Evolutionary conservation across 2,888 invertebrate species (phyloP).

Genomic region (Melanchra persicariae): DNA sequence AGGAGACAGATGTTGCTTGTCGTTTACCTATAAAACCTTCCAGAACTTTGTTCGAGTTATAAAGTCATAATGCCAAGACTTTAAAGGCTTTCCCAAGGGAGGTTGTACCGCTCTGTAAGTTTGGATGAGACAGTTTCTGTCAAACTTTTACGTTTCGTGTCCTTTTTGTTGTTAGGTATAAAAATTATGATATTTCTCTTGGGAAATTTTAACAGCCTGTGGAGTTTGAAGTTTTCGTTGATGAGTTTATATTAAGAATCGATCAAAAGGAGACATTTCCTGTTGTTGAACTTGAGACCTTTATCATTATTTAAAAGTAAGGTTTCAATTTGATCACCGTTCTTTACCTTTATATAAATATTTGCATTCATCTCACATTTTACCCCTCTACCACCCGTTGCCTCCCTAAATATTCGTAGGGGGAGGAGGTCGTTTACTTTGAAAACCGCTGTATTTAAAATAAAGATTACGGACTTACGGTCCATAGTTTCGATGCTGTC

Average conservation of each 20-base stretch:
- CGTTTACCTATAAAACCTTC: constrained; percentile 67
- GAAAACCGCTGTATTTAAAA: constrained; percentile 56
- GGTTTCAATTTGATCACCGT: not conserved
- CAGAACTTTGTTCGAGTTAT: constrained; percentile 66
- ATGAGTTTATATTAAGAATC: not conserved
- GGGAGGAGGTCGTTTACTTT: constrained; percentile 52
- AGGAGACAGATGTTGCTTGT: constrained; percentile 71
- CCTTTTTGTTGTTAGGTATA: constrained; percentile 29
- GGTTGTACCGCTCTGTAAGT: constrained; percentile 46
- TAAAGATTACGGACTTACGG: constrained; percentile 55
- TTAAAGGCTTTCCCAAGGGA: constrained; percentile 60
- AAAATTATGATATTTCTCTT: constrained; percentile 34
- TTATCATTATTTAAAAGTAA: not conserved
- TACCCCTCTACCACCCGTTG: not conserved
- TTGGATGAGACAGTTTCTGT: constrained; percentile 54
- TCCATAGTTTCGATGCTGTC: constrained; percentile 67
- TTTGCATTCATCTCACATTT: constrained; percentile 26
- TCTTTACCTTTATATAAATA: constrained; percentile 20
- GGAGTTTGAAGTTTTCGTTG: not conserved
- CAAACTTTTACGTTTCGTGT: constrained; percentile 47
- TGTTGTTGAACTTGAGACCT: not conserved
- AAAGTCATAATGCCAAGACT: constrained; percentile 62
- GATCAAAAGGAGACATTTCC: not conserved
- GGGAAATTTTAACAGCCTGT: constrained; percentile 13
- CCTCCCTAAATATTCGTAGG: constrained; percentile 31